phyloP scores from a whole-genome alignment of 2,113 vertebrate species.

The Gasterosteus aculeatus region DNA sequence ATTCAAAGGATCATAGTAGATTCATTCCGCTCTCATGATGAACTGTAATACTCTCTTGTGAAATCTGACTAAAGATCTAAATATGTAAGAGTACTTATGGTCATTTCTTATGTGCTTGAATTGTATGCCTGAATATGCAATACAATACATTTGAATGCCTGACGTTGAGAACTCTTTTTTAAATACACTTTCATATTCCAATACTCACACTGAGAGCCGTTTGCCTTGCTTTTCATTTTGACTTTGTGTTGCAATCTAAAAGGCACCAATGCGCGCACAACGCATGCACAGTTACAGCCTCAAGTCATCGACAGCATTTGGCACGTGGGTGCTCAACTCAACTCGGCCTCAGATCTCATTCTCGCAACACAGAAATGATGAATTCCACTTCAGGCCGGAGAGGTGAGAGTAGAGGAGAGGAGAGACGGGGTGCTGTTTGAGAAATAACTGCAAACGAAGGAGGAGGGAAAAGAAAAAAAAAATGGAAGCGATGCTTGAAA shows the following conservation, averaged over 20 bases:
- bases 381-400: constrained; percentile 26
- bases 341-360: constrained; percentile 19
- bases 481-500: constrained; percentile 56
- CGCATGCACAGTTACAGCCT: constrained; percentile 2
- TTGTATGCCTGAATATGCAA: background rate
- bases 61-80: constrained; percentile 1
- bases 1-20: background rate
- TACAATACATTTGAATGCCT: background rate
- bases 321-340: constrained; percentile 18
- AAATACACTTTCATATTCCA: constrained; percentile 23
- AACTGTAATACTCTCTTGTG: background rate
- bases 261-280: background rate
- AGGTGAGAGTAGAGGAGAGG: constrained; percentile 17
- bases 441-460: constrained; percentile 6
- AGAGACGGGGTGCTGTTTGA: constrained; percentile 19
- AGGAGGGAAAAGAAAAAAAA: background rate
- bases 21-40: background rate
- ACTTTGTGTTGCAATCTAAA: background rate
- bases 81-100: background rate
- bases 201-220: constrained; percentile 8
- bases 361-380: constrained; percentile 4
- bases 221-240: background rate
- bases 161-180: constrained; percentile 10
- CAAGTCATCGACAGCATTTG: constrained; percentile 2
- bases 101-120: constrained; percentile 1